Percentiles rank a stretch among this genome's conserved stretches.
Conservation (phyloP, 2,113 vertebrate genomes). For the Mola mola region DNA sequence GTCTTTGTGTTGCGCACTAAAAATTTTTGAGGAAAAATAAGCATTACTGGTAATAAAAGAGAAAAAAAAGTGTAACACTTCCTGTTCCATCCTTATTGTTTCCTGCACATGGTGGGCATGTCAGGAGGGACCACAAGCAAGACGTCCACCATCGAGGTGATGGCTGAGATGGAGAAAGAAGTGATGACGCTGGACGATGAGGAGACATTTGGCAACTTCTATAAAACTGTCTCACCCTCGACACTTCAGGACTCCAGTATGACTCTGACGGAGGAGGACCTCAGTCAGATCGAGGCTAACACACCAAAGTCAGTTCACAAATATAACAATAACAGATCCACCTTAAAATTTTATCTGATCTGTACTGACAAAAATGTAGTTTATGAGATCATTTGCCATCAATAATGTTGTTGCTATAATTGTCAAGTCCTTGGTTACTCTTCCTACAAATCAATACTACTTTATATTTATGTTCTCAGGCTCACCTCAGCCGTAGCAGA, state of each 20-base stretch:
- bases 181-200: conserved; percentile 84
- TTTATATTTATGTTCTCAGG: conserved; percentile 57
- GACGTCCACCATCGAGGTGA: conserved; percentile 81
- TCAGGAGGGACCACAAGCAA: conserved; percentile 69
- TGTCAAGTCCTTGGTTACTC: rapidly evolving
- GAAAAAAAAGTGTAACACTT: too few relatives aligned
- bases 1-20: too few relatives aligned
- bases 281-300: conserved; percentile 69
- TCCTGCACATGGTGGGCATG: neutral
- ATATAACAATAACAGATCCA: neutral
- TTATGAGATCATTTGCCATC: neutral
- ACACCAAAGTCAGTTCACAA: conserved; percentile 74
- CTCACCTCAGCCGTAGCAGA: conserved; percentile 79
- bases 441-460: too few relatives aligned
- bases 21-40: too few relatives aligned
- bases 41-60: too few relatives aligned
- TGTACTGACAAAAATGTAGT: too few relatives aligned
- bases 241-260: conserved; percentile 45
- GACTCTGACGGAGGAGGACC: conserved; percentile 74
- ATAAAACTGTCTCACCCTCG: conserved; percentile 66
- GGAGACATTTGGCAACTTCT: conserved; percentile 81
- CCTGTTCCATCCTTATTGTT: conserved; percentile 8
- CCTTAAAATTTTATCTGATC: too few relatives aligned
- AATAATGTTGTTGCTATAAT: neutral
- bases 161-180: conserved; percentile 81